Conservation (phyloP, 2,113 vertebrate species). For the Zosterops pallidus region DNA sequence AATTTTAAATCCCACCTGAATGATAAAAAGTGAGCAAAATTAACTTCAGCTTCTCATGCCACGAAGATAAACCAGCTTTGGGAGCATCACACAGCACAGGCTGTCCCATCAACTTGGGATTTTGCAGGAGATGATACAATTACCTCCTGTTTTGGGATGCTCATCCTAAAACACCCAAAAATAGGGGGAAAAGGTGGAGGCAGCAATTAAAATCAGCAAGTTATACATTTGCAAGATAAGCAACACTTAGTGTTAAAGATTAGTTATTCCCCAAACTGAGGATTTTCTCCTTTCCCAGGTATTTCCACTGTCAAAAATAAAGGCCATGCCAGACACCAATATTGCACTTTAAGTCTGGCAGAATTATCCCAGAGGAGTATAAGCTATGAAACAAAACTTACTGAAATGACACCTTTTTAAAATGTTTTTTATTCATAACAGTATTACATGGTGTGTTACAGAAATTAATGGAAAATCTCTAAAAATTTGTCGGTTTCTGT, state of each 20-base stretch:
- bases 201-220: background rate
- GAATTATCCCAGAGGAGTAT: background rate
- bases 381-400: constrained; percentile 13
- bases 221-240: background rate
- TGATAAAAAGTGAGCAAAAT: background rate
- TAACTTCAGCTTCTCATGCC: background rate
- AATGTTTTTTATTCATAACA: constrained; percentile 98
- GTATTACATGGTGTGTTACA: constrained; percentile 96
- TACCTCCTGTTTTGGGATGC: background rate
- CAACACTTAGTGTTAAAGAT: background rate
- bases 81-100: background rate
- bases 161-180: background rate
- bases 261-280: background rate
- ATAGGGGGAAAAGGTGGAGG: background rate
- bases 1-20: background rate
- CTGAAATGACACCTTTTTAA: constrained; percentile 54
- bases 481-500: constrained; percentile 82
- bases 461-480: constrained; percentile 92
- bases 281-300: background rate
- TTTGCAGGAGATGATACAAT: background rate
- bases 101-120: background rate
- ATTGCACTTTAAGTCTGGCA: background rate
- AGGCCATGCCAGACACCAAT: background rate
- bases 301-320: background rate
- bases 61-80: background rate